Evolutionary conservation across 1,140 invertebrate species (phyloP), one percentile per base, ranked within the genome.

Genomic region (Cardiocondyla obscurior): DNA sequence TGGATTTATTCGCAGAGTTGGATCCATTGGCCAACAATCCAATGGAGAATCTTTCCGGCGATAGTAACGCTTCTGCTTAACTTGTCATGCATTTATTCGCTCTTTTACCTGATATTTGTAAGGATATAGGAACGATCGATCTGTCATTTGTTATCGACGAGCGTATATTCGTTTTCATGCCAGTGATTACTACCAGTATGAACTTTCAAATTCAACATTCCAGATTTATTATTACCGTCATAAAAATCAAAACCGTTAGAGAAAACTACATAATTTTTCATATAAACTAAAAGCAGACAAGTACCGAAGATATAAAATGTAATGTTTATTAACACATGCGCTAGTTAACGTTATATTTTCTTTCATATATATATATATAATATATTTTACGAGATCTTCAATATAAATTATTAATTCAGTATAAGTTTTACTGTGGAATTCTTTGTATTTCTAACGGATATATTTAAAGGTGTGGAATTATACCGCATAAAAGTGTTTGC

Each of bases 1-100:
- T 98, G 86, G 97, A 98, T 92, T 94, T 99, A 33, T 99, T 99
- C 95, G 97, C 98, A 46, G 98, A 99, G 93, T 92, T 99, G 44
- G 98, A 99, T 95, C 98, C 98, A 7, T 94, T 99, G 5, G 96
- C 97, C 16, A 98, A 99, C 94, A 92, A 93, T 76, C 88, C 92
- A 12, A 86, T 93, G 82, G 93, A 93, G 39, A 91, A 83, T 87
- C 81, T 93, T 30, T 88, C 84, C 5, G 91, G 88, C 81, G 89
- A 91, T 46, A 91, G 86, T 51, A 93, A 93, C 58, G 92, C 93
- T 77, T 90, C 91, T 60, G 92, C 92, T 89, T 94, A 93, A 90
- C 74, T 67, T 62, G 30, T 57, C 2, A 73, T 44, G 28, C 55
- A 36, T 28, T 86, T 81, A 83, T 73, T 30, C 30, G 42, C 22